Percentiles rank a stretch among this genome's conserved stretches.
Evolutionary conservation across 2,797 vertebrate genomes (phyloP).

Genomic region (Halcyon chelicuti): DNA sequence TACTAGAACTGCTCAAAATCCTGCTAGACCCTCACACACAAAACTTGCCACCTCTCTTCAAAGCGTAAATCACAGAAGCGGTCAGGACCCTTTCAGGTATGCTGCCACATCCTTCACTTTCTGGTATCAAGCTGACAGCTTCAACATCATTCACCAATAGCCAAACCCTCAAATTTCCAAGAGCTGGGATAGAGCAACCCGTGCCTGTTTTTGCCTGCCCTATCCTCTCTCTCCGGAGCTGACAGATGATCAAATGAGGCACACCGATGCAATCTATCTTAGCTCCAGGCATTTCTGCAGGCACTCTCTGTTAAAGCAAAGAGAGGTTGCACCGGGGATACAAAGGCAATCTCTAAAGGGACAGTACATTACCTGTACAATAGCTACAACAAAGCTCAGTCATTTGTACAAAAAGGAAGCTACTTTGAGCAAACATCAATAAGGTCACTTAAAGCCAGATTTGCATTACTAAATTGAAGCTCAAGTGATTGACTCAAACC

Average conservation of each 20-base stretch:
- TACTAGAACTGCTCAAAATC: not conserved
- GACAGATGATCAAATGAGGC: conserved; percentile 51
- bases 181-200: conserved; percentile 42
- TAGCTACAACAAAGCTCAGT: conserved; percentile 65
- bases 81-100: not conserved
- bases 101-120: not conserved
- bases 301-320: conserved; percentile 48
- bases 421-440: conserved; percentile 75
- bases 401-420: conserved; percentile 58
- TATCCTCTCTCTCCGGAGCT: not conserved
- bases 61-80: not conserved
- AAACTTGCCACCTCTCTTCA: not conserved
- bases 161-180: not conserved
- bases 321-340: conserved; percentile 23
- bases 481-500: conserved; percentile 70
- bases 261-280: not conserved
- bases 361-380: conserved; percentile 45
- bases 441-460: conserved; percentile 73
- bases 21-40: not conserved
- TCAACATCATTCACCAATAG: not conserved
- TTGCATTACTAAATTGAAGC: conserved; percentile 67
- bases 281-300: conserved; percentile 59
- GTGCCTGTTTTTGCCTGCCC: not conserved
- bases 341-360: conserved; percentile 43
- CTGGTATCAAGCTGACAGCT: not conserved